These are phyloP conservation scores for Chionoecetes opilio DNA, from an alignment of 1,140 invertebrate genomes.

Conservation along the genomic window DNA sequence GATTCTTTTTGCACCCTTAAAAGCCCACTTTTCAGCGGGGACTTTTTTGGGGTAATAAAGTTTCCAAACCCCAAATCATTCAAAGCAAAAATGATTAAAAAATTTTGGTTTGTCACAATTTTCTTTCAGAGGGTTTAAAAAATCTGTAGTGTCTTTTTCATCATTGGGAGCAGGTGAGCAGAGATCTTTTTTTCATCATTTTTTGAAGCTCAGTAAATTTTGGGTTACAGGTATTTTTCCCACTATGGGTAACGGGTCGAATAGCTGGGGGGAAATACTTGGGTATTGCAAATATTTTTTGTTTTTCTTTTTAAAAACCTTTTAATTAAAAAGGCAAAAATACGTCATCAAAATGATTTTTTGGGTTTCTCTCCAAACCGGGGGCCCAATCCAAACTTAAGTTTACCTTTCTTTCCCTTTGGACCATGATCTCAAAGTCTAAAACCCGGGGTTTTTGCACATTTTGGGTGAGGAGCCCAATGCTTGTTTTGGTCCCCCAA, in stretches of 20 bases:
- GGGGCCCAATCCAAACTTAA: not conserved
- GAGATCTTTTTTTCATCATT: no score
- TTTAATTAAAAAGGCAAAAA: not conserved
- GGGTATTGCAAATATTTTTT: no score
- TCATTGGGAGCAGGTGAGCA: no score
- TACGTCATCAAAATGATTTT: not conserved
- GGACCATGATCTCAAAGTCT: slow-evolving; percentile 20
- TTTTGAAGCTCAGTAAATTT: no score
- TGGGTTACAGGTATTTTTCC: no score
- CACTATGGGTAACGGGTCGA: no score
- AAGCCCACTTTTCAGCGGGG: not conserved
- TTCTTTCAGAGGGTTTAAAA: no score
- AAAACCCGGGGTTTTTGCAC: slow-evolving; percentile 17
- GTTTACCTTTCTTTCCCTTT: not conserved
- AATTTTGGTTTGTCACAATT: not conserved
- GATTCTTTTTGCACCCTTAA: not conserved
- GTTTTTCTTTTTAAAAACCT: slow-evolving; percentile 32
- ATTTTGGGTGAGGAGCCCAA: slow-evolving; percentile 39
- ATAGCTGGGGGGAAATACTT: no score
- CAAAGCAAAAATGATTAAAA: not conserved
- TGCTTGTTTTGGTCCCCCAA: not conserved
- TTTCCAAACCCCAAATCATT: not conserved
- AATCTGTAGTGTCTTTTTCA: no score
- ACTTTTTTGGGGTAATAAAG: not conserved
- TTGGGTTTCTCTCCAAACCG: slow-evolving; percentile 33